phyloP scores from a whole-genome alignment of 1,140 invertebrate genomes.

The Ips nitidus region DNA sequence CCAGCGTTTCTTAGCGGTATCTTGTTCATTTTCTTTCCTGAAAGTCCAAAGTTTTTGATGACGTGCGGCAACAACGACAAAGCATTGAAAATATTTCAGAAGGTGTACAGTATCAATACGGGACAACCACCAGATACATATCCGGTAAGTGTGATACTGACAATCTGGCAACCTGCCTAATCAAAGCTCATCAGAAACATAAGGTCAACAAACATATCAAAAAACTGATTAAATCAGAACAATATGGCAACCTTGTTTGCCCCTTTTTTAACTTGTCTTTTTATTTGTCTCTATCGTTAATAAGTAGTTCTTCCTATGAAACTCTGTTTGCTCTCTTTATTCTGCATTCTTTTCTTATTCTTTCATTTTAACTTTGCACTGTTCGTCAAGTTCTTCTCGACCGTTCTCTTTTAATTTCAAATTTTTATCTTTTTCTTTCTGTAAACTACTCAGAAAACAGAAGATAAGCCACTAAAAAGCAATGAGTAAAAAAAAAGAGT shows the following conservation, averaged over 20 bases:
- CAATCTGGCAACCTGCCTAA: not conserved
- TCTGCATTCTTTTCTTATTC: not conserved
- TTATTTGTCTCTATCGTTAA: not conserved
- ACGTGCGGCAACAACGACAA: slow-evolving; percentile 67
- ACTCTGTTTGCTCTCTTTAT: not conserved
- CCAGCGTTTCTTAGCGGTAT: slow-evolving; percentile 66
- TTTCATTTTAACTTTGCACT: not conserved
- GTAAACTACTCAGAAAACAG: too few relatives aligned
- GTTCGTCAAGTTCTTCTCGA: too few relatives aligned
- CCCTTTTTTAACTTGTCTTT: not conserved
- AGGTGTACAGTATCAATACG: slow-evolving; percentile 66
- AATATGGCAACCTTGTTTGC: not conserved
- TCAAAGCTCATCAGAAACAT: too few relatives aligned
- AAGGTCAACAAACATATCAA: too few relatives aligned
- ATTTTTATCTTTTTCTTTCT: too few relatives aligned
- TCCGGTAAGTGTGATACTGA: slow-evolving; percentile 53
- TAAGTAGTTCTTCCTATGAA: not conserved
- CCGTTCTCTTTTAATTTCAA: too few relatives aligned
- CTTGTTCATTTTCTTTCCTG: slow-evolving; percentile 61
- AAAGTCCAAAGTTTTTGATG: slow-evolving; percentile 83
- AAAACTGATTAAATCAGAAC: too few relatives aligned
- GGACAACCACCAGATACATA: slow-evolving; percentile 60
- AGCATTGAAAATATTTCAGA: slow-evolving; percentile 62
- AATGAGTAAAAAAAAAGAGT: too few relatives aligned
- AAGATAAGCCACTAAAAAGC: too few relatives aligned